These are phyloP conservation scores for Crossoptilon crossoptilon DNA, from an alignment of 2,797 vertebrate genomes.

Conservation along the genomic window DNA sequence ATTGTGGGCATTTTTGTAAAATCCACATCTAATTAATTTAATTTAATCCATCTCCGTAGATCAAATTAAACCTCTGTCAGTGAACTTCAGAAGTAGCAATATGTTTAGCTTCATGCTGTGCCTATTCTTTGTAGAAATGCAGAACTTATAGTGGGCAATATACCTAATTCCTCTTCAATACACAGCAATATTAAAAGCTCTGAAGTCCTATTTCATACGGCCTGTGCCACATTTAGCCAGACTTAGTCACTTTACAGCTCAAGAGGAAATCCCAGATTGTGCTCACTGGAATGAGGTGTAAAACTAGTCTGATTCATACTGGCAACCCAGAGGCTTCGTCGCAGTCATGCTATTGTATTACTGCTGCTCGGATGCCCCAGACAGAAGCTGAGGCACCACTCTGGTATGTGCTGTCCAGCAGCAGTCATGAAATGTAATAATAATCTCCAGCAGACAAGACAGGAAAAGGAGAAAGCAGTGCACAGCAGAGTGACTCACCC, in stretches of 20 bases:
- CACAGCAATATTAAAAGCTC: not conserved
- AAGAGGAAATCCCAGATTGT: constrained; percentile 25
- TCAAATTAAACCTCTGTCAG: not conserved
- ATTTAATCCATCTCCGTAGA: not conserved
- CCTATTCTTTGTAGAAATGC: not conserved
- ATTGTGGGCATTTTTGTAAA: not conserved
- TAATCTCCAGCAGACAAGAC: not conserved
- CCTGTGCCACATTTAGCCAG: not conserved
- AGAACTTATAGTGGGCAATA: not conserved
- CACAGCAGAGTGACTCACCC: not conserved
- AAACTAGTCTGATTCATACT: constrained; percentile 7
- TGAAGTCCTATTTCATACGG: not conserved
- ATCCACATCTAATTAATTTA: not conserved
- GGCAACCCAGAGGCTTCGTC: not conserved
- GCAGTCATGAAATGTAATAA: constrained; percentile 5
- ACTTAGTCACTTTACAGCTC: not conserved
- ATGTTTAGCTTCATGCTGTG: not conserved
- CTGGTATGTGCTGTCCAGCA: constrained; percentile 2
- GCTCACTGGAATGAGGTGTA: not conserved
- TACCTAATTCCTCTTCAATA: not conserved
- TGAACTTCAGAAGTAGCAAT: not conserved
- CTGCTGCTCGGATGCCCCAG: not conserved
- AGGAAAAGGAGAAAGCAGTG: constrained; percentile 49
- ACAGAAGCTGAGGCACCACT: not conserved
- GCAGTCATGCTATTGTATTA: not conserved